A percentile compares a stretch with the other conserved stretches of the same genome.
These are phyloP conservation scores for Acromyrmex charruanus DNA, from an alignment of 1,140 invertebrate genomes.

Conservation along the genomic window DNA sequence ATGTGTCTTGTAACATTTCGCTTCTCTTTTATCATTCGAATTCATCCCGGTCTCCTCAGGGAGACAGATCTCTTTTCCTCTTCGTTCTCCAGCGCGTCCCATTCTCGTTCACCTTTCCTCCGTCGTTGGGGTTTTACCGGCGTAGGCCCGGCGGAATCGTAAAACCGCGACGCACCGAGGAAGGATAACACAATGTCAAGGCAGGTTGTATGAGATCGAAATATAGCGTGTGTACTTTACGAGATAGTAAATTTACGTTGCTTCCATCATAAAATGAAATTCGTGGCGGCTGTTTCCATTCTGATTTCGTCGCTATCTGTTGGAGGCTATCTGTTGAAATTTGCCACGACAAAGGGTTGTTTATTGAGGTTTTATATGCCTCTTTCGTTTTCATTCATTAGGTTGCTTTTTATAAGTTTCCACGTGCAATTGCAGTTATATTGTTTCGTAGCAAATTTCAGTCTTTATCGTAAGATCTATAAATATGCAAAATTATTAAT, in stretches of 20 bases:
- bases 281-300: neutral
- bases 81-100: conserved; percentile 17
- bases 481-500: neutral
- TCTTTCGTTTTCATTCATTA: neutral
- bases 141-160: conserved; percentile 49
- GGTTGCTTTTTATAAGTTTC: conserved; percentile 21
- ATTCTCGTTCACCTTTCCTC: neutral
- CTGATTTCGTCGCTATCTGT: conserved; percentile 15
- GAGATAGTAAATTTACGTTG: conserved; percentile 21
- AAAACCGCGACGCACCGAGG: conserved; percentile 23
- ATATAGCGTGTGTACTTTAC: conserved; percentile 33
- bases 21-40: conserved; percentile 42
- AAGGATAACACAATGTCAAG: neutral
- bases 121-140: conserved; percentile 20
- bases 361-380: neutral
- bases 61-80: conserved; percentile 23
- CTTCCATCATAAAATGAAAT: conserved; percentile 6
- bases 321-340: neutral
- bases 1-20: conserved; percentile 52
- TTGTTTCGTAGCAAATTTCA: neutral
- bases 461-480: neutral
- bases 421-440: neutral
- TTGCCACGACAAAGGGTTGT: neutral
- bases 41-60: neutral
- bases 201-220: conserved; percentile 38